These are phyloP conservation scores for Brachionus paranguensis DNA, from an alignment of 1,140 invertebrate genomes.

Conservation along the genomic window DNA sequence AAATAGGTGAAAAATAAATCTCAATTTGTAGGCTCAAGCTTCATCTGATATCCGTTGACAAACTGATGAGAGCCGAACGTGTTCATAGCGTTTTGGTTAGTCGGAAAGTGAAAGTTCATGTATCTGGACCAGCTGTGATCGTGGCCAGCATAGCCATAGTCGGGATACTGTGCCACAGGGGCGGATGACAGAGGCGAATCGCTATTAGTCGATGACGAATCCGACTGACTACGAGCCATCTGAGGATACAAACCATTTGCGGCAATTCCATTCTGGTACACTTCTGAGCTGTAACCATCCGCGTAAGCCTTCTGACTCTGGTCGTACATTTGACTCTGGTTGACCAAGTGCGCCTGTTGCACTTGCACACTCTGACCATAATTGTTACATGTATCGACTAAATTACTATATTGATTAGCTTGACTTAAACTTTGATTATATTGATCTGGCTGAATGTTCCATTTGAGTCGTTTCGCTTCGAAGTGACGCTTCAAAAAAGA, in stretches of 20 bases:
- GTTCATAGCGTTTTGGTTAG: neutral
- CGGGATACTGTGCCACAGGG: neutral
- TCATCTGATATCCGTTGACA: slow-evolving; percentile 21
- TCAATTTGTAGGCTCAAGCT: slow-evolving; percentile 12
- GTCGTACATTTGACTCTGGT: neutral
- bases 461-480: slow-evolving; percentile 38
- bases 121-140: neutral
- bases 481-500: slow-evolving; percentile 14
- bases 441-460: slow-evolving; percentile 21
- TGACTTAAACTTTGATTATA: neutral
- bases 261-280: neutral
- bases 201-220: neutral
- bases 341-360: neutral
- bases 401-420: neutral
- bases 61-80: neutral
- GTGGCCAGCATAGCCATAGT: neutral
- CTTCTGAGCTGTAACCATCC: neutral
- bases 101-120: neutral
- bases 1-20: neutral
- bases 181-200: neutral
- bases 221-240: neutral
- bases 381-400: neutral
- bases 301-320: neutral
- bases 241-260: neutral
- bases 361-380: neutral